Conservation (phyloP, 2,113 vertebrate species). For the Megaceryle torquata region DNA sequence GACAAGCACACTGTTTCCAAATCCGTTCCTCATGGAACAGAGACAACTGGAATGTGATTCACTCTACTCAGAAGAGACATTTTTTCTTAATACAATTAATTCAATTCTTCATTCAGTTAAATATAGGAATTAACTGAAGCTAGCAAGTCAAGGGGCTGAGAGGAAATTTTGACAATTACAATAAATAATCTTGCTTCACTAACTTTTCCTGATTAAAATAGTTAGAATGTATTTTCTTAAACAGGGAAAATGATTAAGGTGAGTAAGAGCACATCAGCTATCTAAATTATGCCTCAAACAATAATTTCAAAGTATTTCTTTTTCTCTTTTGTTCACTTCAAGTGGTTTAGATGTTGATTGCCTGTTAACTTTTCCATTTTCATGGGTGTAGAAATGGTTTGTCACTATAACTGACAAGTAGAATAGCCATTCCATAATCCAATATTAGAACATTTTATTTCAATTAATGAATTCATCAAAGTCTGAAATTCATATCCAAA, state of each 20-base stretch:
- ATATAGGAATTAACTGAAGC: constrained; percentile 33
- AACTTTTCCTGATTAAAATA: background rate
- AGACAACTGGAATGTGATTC: background rate
- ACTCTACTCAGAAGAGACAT: background rate
- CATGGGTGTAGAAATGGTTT: background rate
- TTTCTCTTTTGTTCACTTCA: background rate
- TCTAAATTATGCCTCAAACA: background rate
- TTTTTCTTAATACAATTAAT: constrained; percentile 9
- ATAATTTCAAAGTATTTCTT: background rate
- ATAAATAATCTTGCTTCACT: background rate
- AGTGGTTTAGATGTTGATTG: background rate
- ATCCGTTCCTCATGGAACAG: background rate
- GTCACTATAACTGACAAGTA: background rate
- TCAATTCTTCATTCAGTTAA: constrained; percentile 27
- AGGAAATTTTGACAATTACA: constrained; percentile 24
- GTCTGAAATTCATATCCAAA: background rate
- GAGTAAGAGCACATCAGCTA: background rate
- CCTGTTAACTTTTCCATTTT: background rate
- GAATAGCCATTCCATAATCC: background rate
- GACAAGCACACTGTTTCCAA: background rate
- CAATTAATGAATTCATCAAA: background rate
- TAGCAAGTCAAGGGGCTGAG: constrained; percentile 20
- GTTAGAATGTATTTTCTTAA: background rate
- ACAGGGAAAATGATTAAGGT: background rate
- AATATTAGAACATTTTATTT: background rate